A percentile compares a stretch with the other conserved stretches of the same genome.
Evolutionary conservation across 2,888 invertebrate genomes (phyloP).

Genomic region (Eilema griseolum): DNA sequence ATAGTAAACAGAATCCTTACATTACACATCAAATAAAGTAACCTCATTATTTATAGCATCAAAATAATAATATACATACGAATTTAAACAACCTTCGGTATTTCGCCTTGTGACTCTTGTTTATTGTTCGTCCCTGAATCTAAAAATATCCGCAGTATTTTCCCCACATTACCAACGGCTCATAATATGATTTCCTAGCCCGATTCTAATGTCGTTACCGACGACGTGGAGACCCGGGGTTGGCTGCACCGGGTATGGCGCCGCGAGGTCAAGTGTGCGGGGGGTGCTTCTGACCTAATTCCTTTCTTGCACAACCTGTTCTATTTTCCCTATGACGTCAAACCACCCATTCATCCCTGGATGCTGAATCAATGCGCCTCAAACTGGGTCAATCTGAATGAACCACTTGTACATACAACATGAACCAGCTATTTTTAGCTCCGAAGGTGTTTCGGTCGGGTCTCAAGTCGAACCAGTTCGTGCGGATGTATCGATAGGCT

Average conservation of each 20-base stretch:
- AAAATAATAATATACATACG: conserved; percentile 17
- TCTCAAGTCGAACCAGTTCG: conserved; percentile 67
- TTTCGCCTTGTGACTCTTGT: conserved; percentile 48
- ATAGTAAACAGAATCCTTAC: background rate
- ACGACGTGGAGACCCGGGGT: conserved; percentile 37
- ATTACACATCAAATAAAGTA: background rate
- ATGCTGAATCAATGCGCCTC: conserved; percentile 80
- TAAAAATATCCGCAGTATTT: conserved; percentile 58
- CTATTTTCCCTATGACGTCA: conserved; percentile 83
- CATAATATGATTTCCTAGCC: conserved; percentile 56
- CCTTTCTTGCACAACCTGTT: conserved; percentile 75
- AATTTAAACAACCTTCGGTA: conserved; percentile 39
- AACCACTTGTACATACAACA: conserved; percentile 75
- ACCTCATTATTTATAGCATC: conserved; percentile 4
- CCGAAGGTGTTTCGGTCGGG: conserved; percentile 61
- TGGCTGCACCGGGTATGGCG: conserved; percentile 51
- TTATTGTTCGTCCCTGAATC: conserved; percentile 52
- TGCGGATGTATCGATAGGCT: conserved; percentile 61
- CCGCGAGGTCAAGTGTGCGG: conserved; percentile 58
- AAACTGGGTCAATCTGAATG: conserved; percentile 83
- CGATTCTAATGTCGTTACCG: conserved; percentile 45
- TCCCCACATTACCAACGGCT: conserved; percentile 47
- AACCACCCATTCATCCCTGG: conserved; percentile 77
- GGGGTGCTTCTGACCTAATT: conserved; percentile 75
- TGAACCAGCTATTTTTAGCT: conserved; percentile 74